Conservation (phyloP, 2,797 vertebrate species). For the Cuniculus paca region DNA sequence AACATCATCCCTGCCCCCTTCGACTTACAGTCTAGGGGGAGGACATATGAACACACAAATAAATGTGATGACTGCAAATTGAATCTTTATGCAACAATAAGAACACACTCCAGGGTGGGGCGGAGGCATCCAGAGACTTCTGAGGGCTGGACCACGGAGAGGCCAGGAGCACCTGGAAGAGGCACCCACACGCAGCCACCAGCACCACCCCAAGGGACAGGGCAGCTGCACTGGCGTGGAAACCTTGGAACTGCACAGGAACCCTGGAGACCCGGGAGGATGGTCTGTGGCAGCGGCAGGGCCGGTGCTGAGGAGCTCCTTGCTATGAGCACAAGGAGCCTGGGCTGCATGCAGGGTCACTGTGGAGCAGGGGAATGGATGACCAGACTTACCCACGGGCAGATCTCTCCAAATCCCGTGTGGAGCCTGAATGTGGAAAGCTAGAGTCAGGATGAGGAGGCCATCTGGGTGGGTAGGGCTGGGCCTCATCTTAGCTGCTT, state of each 20-base stretch:
- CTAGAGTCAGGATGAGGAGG: background rate
- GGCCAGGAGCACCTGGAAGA: background rate
- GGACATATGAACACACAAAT: background rate
- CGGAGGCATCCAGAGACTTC: background rate
- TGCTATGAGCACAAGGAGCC: background rate
- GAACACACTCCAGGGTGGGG: accelerated
- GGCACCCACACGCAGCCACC: accelerated
- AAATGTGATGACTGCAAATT: background rate
- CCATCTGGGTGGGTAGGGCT: background rate
- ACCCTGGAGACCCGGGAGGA: background rate
- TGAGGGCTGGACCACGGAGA: background rate
- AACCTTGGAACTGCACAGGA: background rate
- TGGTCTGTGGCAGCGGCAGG: too few relatives aligned
- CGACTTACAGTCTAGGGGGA: background rate
- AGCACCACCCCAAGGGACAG: accelerated
- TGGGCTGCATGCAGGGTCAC: background rate
- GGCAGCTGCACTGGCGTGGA: background rate
- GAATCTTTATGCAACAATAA: background rate
- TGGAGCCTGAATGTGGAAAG: background rate
- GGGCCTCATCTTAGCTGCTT: too few relatives aligned
- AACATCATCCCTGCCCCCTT: background rate
- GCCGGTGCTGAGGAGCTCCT: background rate
- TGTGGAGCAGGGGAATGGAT: background rate
- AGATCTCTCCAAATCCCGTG: accelerated
- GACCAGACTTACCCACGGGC: background rate